Evolutionary conservation across 1,140 invertebrate genomes (phyloP).

Genomic region (Euura lappo): DNA sequence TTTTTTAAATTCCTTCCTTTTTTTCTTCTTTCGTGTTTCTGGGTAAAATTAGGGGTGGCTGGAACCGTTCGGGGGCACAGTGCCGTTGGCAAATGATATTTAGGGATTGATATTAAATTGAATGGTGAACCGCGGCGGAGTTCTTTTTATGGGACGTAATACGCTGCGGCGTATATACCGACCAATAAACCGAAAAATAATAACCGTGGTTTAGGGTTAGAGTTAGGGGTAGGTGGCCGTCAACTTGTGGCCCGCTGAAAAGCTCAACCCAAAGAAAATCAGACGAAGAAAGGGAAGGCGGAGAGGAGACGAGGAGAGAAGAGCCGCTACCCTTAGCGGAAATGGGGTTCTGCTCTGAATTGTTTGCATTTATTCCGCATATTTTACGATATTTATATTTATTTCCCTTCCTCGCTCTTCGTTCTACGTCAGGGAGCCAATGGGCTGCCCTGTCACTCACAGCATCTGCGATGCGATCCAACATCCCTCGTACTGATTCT

Average conservation of each 20-base stretch:
- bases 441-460: constrained; percentile 41
- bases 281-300: not conserved
- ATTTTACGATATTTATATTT: constrained; percentile 53
- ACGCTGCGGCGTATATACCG: constrained; percentile 23
- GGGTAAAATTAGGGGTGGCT: too few relatives aligned
- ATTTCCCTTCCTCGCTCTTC: constrained; percentile 30
- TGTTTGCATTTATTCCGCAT: constrained; percentile 50
- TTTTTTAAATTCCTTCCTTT: too few relatives aligned
- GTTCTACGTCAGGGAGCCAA: not conserved
- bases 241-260: constrained; percentile 2
- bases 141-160: constrained; percentile 23
- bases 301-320: constrained; percentile 8
- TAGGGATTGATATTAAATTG: constrained; percentile 3
- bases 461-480: constrained; percentile 24
- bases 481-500: not conserved
- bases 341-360: constrained; percentile 28
- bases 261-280: too few relatives aligned
- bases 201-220: constrained; percentile 18
- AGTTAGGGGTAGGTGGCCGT: constrained; percentile 16
- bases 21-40: too few relatives aligned
- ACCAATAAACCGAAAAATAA: constrained; percentile 38
- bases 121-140: not conserved
- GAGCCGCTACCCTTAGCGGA: constrained; percentile 16
- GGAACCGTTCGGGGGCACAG: too few relatives aligned
- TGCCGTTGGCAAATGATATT: constrained; percentile 3